phyloP scores from a whole-genome alignment of 1,140 invertebrate genomes.

The Drosophila aff. region DNA sequence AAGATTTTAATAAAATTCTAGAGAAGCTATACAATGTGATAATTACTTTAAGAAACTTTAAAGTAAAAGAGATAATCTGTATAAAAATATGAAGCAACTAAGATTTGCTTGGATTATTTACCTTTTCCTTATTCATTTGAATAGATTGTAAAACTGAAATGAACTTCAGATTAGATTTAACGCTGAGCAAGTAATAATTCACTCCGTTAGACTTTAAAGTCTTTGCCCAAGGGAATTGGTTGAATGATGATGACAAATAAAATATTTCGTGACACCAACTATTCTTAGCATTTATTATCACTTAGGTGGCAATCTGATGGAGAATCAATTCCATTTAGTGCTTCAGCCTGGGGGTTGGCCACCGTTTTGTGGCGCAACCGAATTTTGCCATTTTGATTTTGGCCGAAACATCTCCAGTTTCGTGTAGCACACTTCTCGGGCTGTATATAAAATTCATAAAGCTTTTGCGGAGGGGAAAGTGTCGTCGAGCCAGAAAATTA shows the following conservation, averaged over 20 bases:
- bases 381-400: slow-evolving; percentile 38
- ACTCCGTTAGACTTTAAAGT: neutral
- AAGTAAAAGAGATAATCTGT: neutral
- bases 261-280: slow-evolving; percentile 5
- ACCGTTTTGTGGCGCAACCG: neutral
- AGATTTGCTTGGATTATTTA: neutral
- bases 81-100: too few relatives aligned
- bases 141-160: neutral
- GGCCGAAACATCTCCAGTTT: slow-evolving; percentile 31
- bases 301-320: slow-evolving; percentile 11
- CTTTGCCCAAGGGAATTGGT: neutral
- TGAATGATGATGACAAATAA: slow-evolving; percentile 1
- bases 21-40: neutral
- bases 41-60: too few relatives aligned
- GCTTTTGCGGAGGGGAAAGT: slow-evolving; percentile 38
- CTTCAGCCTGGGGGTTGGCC: slow-evolving; percentile 24
- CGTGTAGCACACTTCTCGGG: slow-evolving; percentile 47
- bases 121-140: neutral
- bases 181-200: neutral
- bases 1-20: neutral
- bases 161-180: neutral
- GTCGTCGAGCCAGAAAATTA: slow-evolving; percentile 29
- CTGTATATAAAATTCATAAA: slow-evolving; percentile 58
- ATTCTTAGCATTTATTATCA: slow-evolving; percentile 12
- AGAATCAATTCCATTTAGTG: slow-evolving; percentile 24